A percentile compares a stretch with the other conserved stretches of the same genome.
Evolutionary conservation across 2,888 invertebrate genomes (phyloP).

Genomic region (Capitulum mitella): DNA sequence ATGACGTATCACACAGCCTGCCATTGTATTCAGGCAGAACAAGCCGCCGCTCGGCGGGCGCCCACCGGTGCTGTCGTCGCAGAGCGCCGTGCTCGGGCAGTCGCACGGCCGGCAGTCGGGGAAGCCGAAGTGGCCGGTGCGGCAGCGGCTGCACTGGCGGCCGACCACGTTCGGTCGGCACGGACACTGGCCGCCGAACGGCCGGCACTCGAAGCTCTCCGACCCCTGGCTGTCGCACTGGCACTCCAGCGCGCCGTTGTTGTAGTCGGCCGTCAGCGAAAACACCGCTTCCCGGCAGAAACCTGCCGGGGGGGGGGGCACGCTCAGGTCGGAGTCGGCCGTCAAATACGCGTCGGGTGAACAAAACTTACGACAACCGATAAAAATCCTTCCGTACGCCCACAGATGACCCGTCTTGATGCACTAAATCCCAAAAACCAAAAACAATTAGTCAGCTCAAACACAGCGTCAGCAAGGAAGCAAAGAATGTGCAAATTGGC

Average conservation of each 20-base stretch:
- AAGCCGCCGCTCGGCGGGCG: too few species aligned
- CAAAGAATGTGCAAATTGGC: too few species aligned
- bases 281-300: conserved; percentile 88
- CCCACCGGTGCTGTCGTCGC: conserved; percentile 62
- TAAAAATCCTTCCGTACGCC: too few species aligned
- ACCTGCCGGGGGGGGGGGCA: conserved; percentile 45
- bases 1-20: too few species aligned
- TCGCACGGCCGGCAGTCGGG: conserved; percentile 85
- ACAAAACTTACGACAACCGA: too few species aligned
- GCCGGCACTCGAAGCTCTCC: conserved; percentile 72
- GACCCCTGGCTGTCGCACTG: conserved; percentile 84
- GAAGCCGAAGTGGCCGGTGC: conserved; percentile 89
- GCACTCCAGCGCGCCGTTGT: conserved; percentile 84
- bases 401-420: too few species aligned
- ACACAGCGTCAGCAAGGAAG: too few species aligned
- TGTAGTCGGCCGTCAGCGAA: conserved; percentile 89
- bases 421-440: too few species aligned
- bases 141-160: conserved; percentile 67
- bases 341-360: too few species aligned
- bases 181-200: conserved; percentile 92
- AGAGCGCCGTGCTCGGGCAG: conserved; percentile 74
- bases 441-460: too few species aligned
- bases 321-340: too few species aligned
- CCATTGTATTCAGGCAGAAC: too few species aligned
- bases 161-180: conserved; percentile 92